Conservation (phyloP, 2,113 vertebrate species). For the Centropus unirufus region DNA sequence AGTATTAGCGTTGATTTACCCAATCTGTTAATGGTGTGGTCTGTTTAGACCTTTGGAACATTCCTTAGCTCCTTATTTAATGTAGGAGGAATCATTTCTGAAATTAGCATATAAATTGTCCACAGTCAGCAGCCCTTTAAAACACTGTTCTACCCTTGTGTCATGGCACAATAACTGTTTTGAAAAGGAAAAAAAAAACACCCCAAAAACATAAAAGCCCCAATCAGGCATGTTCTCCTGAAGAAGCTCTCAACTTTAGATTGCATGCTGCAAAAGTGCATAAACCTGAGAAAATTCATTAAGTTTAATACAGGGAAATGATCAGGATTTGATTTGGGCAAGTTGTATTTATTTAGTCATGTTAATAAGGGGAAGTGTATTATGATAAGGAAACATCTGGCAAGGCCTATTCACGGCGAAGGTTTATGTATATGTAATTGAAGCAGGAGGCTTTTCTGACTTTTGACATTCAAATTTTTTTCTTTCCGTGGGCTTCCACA, state of each 20-base stretch:
- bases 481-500: not conserved
- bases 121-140: constrained; percentile 62
- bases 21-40: constrained; percentile 55
- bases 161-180: constrained; percentile 12
- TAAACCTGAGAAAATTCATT: not conserved
- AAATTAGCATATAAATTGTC: constrained; percentile 78
- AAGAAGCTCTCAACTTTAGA: not conserved
- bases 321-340: not conserved
- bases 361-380: not conserved
- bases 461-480: not conserved
- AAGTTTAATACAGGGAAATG: not conserved
- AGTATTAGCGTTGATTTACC: constrained; percentile 28
- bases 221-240: not conserved
- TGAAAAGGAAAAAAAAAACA: not conserved
- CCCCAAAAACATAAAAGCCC: not conserved
- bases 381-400: not conserved
- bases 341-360: not conserved
- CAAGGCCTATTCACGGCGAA: not conserved
- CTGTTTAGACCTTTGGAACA: constrained; percentile 79
- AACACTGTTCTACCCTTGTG: not conserved
- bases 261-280: not conserved
- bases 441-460: not conserved
- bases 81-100: constrained; percentile 69
- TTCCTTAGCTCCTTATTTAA: constrained; percentile 74
- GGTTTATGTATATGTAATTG: accelerated